phyloP scores from a whole-genome alignment of 1,140 invertebrate species.

The Heterodera schachtii region DNA sequence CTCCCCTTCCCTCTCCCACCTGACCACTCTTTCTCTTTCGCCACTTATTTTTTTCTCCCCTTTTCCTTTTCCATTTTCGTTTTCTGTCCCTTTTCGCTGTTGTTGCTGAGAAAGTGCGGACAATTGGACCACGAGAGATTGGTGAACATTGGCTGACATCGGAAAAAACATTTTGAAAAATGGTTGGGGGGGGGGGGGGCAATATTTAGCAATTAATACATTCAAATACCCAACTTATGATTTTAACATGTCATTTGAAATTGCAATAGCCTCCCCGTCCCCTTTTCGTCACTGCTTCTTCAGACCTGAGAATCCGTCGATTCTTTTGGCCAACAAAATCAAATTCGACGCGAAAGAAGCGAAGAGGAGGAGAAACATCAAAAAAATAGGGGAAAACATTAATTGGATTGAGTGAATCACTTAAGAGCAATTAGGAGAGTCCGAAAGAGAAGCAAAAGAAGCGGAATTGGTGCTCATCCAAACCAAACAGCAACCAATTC shows the following conservation, averaged over 20 bases:
- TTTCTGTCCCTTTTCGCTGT: not conserved
- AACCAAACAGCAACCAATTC: not conserved
- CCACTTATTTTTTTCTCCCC: not conserved
- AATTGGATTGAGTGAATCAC: not conserved
- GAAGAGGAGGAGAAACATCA: not conserved
- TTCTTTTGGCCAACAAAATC: not conserved
- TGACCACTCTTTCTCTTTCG: not conserved
- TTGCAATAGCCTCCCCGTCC: too few relatives aligned
- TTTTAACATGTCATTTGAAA: too few relatives aligned
- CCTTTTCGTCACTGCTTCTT: too few relatives aligned
- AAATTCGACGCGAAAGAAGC: not conserved
- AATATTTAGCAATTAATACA: too few relatives aligned
- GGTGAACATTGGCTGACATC: conserved; percentile 1
- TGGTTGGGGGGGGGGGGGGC: too few relatives aligned
- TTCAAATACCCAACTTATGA: too few relatives aligned
- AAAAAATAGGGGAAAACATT: not conserved
- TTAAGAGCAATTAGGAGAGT: not conserved
- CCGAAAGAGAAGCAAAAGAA: not conserved
- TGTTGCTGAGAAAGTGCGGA: not conserved
- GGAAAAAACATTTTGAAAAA: too few relatives aligned
- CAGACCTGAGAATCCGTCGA: not conserved
- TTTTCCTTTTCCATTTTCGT: not conserved
- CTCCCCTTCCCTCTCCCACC: conserved; percentile 3
- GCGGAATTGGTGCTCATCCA: not conserved
- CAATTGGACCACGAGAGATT: not conserved